Evolutionary conservation across 2,113 vertebrate species (phyloP).

Genomic region (Oriolus oriolus): DNA sequence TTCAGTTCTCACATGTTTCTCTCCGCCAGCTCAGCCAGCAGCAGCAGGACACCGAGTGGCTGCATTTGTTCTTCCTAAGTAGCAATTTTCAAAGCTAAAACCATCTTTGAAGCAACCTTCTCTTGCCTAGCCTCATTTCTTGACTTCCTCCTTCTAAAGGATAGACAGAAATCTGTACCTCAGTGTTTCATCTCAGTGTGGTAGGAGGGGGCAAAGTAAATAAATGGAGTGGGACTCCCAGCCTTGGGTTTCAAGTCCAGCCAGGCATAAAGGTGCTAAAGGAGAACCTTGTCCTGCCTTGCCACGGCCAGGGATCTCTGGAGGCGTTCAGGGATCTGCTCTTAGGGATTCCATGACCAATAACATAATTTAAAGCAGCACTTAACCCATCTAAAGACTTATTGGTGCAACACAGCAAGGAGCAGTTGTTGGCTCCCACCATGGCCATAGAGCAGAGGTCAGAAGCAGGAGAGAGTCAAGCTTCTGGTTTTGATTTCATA

Average conservation of each 20-base stretch:
- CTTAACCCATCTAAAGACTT: neutral
- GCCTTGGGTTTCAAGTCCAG: neutral
- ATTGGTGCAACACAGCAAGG: neutral
- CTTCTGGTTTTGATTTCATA: constrained; percentile 56
- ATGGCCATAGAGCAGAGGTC: neutral
- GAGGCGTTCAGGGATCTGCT: neutral
- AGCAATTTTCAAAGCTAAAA: neutral
- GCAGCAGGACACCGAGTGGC: neutral
- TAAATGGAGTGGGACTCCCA: neutral
- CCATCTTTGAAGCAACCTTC: neutral
- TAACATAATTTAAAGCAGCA: neutral
- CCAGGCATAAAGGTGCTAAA: neutral
- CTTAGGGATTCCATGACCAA: neutral
- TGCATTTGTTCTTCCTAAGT: neutral
- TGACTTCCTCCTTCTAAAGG: neutral
- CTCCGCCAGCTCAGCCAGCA: neutral
- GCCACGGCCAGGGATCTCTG: neutral
- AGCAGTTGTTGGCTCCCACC: neutral
- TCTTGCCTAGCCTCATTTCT: neutral
- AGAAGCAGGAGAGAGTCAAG: constrained; percentile 6
- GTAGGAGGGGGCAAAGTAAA: neutral
- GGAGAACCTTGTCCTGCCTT: neutral
- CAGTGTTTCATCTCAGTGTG: neutral
- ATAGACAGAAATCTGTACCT: neutral
- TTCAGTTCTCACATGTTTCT: neutral